Base-by-base conservation (phyloP, 2,888 invertebrate species). In the Caenorhabditis imperialis region DNA sequence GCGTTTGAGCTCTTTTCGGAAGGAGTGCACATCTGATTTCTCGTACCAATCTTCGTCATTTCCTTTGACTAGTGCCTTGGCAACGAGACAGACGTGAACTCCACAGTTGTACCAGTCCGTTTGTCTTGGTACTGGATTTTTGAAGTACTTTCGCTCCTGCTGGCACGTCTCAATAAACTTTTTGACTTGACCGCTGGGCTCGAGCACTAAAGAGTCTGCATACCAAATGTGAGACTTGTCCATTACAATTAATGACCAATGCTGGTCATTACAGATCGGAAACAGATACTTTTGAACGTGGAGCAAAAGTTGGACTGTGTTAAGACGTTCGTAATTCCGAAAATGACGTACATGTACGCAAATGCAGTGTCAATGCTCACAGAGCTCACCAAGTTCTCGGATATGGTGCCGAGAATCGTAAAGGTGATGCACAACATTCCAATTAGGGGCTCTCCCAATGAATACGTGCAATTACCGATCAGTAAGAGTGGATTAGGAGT, bases 31-130 rank as follows among this genome's bases (percentile, higher is more conserved):
- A 18, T 42, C 55, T 12, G 1, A 7, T 8, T 25, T 16, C 1
- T 16, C 10, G 27, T 55, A 30, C 42, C 55, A 55, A 12, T 2
- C n/a, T 3, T 2, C 12, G 2, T 27, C 14, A 4, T 1, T 16
- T n/a, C n/a, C n/a, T n/a, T n/a, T n/a, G 1, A 40, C n/a, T 16
- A 58, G 18, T 6, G 58, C 12, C 18, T 35, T 20, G n/a, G 47
- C 47, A 1, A 37, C 16, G 14, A 58, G 47, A 18, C 45, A 47
- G n/a, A 58, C 58, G 35, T 47, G 47, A 1, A 58, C 47, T 22
- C 58, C 58, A 22, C 53, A 53, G 37, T 53, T 53, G 14, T 3
- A 2, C 12, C 14, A 2, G 53, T 53, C 53, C 8, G 2, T 3
- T 23, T n/a, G 35, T 18, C 2, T 25, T 6, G 44, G 44, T 6